Conservation (phyloP, 2,888 invertebrate genomes). For the Lepidocyrtinus sp. region DNA sequence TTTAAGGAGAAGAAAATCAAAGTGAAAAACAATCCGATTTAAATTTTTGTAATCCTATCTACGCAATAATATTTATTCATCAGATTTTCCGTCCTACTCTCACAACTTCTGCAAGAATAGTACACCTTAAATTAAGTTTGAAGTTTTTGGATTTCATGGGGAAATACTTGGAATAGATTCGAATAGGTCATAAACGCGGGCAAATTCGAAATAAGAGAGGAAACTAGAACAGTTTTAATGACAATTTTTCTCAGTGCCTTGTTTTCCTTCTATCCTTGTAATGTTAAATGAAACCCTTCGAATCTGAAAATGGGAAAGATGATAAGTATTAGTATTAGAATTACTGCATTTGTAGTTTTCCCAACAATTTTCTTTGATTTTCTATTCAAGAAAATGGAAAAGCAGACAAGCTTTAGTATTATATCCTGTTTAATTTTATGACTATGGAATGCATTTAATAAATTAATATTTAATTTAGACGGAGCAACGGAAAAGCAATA, state of each 20-base stretch:
- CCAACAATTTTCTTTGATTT: not conserved
- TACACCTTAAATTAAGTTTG: too few species aligned
- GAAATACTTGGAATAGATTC: too few species aligned
- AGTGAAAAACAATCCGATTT: not conserved
- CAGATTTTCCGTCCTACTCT: not conserved
- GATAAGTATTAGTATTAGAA: not conserved
- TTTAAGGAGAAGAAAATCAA: conserved; percentile 6
- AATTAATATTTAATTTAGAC: not conserved
- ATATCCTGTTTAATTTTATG: not conserved
- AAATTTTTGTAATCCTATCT: too few species aligned
- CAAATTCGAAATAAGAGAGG: too few species aligned
- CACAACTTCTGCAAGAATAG: too few species aligned
- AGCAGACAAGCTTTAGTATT: conserved; percentile 2
- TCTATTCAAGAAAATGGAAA: not conserved
- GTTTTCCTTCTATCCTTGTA: not conserved
- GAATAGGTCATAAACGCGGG: too few species aligned
- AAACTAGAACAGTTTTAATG: too few species aligned
- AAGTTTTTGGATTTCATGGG: too few species aligned
- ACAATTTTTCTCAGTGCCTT: conserved; percentile 10
- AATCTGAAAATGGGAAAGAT: conserved; percentile 2
- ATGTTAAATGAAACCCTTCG: too few species aligned
- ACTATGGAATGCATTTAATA: not conserved
- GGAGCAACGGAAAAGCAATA: too few species aligned
- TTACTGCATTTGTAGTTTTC: conserved; percentile 4
- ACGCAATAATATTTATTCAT: too few species aligned